A percentile compares a stretch with the other conserved stretches of the same genome.
phyloP scores from a whole-genome alignment of 2,113 vertebrate genomes.

The Fregata magnificens region DNA sequence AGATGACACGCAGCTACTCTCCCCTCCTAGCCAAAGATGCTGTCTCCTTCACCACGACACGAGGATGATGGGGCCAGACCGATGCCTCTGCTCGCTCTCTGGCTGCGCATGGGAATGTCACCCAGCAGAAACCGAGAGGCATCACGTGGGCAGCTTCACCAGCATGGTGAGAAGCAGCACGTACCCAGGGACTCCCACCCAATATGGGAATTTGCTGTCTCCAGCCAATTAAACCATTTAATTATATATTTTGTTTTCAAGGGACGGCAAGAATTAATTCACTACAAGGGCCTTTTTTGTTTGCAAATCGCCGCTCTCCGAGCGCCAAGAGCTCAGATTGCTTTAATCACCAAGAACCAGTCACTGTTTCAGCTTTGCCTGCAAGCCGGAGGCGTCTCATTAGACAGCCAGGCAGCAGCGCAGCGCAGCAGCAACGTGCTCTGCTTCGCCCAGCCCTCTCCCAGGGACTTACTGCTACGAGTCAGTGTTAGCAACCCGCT shows the following conservation, averaged over 20 bases:
- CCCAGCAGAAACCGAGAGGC: neutral
- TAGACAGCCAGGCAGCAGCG: neutral
- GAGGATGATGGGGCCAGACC: neutral
- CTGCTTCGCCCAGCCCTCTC: neutral
- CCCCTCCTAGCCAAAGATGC: neutral
- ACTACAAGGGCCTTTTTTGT: conserved; percentile 35
- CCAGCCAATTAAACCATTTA: neutral
- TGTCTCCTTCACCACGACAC: accelerated
- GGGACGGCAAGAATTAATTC: neutral
- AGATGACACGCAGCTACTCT: neutral
- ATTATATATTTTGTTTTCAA: neutral
- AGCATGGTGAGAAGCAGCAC: neutral
- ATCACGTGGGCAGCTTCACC: neutral
- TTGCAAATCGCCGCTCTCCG: neutral
- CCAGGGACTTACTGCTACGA: neutral
- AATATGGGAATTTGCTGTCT: neutral
- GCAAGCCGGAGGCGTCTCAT: neutral
- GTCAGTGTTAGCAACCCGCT: accelerated
- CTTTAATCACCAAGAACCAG: neutral
- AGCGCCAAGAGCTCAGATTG: conserved; percentile 9
- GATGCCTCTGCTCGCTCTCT: accelerated
- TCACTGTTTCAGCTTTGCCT: neutral
- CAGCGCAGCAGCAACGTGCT: neutral
- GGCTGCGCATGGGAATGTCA: accelerated
- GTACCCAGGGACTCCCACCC: neutral